These are phyloP conservation scores for Psilanteris sp. DNA, from an alignment of 1,140 invertebrate species.

Conservation along the genomic window DNA sequence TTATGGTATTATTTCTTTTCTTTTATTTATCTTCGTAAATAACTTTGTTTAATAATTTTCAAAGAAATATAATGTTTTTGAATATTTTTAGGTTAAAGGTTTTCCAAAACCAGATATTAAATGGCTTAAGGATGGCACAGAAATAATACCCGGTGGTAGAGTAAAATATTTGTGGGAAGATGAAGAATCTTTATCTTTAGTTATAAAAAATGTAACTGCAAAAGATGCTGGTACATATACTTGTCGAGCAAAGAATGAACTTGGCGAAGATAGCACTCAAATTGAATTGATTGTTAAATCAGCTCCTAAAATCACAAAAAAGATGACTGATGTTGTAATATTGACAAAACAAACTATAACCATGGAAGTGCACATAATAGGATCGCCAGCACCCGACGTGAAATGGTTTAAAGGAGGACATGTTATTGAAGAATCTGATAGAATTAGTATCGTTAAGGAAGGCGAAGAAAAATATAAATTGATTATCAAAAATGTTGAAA, in stretches of 20 bases:
- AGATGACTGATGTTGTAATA: constrained; percentile 87
- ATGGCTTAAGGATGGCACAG: constrained; percentile 92
- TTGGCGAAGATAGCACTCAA: constrained; percentile 89
- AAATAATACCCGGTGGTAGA: constrained; percentile 88
- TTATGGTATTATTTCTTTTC: too few species aligned
- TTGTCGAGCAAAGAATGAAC: constrained; percentile 91
- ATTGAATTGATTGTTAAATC: constrained; percentile 89
- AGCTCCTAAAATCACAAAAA: constrained; percentile 90
- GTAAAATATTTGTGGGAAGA: constrained; percentile 94
- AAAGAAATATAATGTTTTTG: too few species aligned
- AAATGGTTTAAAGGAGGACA: constrained; percentile 93
- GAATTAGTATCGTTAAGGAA: constrained; percentile 86
- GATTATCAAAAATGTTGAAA: constrained; percentile 88
- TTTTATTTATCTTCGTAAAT: too few species aligned
- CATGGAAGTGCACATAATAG: constrained; percentile 90
- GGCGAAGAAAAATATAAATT: constrained; percentile 85
- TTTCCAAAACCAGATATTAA: constrained; percentile 95
- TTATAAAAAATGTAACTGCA: constrained; percentile 92
- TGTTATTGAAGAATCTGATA: constrained; percentile 84
- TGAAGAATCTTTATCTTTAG: constrained; percentile 92
- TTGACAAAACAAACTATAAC: constrained; percentile 85
- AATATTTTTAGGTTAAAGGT: constrained; percentile 86
- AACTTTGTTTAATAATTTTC: too few species aligned
- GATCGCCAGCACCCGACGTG: constrained; percentile 88
- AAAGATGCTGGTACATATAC: constrained; percentile 93